A percentile compares a stretch with the other conserved stretches of the same genome.
Evolutionary conservation across 2,113 vertebrate genomes (phyloP).

Genomic region (Eubucco bourcierii): DNA sequence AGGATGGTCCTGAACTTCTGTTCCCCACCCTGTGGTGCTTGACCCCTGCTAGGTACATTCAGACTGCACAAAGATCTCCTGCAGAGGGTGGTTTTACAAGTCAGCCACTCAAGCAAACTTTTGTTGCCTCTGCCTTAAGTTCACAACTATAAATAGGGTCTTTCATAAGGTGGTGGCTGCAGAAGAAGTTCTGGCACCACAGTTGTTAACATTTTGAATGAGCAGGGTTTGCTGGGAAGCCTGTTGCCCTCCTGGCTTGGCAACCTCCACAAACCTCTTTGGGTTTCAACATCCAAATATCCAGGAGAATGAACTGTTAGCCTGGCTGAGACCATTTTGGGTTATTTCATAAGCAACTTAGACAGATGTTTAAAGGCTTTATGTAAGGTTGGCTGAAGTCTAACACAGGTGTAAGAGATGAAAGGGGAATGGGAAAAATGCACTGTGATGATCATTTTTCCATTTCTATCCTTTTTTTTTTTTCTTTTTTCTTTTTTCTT

Average conservation of each 20-base stretch:
- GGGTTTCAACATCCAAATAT: conserved; percentile 53
- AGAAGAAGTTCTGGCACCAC: conserved; percentile 44
- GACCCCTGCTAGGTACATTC: background rate
- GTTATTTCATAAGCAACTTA: conserved; percentile 74
- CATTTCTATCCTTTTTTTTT: conserved; percentile 53
- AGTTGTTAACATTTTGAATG: conserved; percentile 23
- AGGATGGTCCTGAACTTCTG: background rate
- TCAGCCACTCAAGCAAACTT: background rate
- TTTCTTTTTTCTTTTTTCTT: background rate
- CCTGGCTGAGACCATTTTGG: conserved; percentile 66
- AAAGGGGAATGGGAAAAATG: conserved; percentile 77
- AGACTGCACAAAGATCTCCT: background rate
- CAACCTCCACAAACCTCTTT: conserved; percentile 52
- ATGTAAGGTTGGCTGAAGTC: conserved; percentile 75
- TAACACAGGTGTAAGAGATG: conserved; percentile 82
- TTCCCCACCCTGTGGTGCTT: fast-evolving
- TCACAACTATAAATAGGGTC: conserved; percentile 44
- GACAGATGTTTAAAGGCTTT: conserved; percentile 80
- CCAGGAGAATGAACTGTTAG: conserved; percentile 66
- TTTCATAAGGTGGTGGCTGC: conserved; percentile 14
- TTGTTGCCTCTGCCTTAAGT: background rate
- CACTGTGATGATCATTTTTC: conserved; percentile 73
- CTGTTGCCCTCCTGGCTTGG: conserved; percentile 51
- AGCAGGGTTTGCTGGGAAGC: conserved; percentile 54
- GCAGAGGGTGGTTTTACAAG: background rate